Conservation (phyloP, 53 echinoderm and acorn worm genomes). For the Echinarachnius parma region DNA sequence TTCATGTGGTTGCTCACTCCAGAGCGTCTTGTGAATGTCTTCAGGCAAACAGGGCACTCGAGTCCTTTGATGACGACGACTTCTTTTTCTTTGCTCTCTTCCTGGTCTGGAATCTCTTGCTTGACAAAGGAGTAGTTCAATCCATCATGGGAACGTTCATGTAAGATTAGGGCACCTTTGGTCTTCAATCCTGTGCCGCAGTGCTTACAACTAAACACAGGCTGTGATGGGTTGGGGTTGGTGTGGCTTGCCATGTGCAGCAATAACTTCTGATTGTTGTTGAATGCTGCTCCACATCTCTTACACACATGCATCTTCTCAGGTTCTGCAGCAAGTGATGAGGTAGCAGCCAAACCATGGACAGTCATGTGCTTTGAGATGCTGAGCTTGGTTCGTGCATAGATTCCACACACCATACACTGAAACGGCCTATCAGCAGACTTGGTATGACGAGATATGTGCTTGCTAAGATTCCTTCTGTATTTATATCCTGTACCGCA, state of each 20-base stretch:
- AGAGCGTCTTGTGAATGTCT: slow-evolving; percentile 31
- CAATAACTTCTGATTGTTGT: slow-evolving; percentile 21
- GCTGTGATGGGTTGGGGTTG: slow-evolving; percentile 1
- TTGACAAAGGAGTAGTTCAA: slow-evolving; percentile 16
- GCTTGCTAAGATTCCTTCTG: slow-evolving; percentile 19
- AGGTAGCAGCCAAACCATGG: background rate
- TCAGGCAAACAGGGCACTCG: slow-evolving; percentile 28
- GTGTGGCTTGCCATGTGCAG: slow-evolving; percentile 9
- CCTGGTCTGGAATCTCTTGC: background rate
- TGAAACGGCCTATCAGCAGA: slow-evolving; percentile 31
- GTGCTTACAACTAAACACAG: slow-evolving; percentile 8
- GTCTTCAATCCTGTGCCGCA: slow-evolving; percentile 19
- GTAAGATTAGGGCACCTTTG: slow-evolving; percentile 7
- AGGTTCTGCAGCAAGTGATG: background rate
- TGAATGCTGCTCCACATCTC: slow-evolving; percentile 10
- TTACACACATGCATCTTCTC: background rate
- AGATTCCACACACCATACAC: slow-evolving; percentile 35
- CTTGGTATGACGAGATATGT: slow-evolving; percentile 27
- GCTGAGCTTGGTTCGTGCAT: slow-evolving; percentile 15
- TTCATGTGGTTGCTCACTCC: slow-evolving; percentile 34
- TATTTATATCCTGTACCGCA: slow-evolving; percentile 41
- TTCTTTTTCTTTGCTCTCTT: background rate
- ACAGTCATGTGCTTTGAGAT: slow-evolving; percentile 25
- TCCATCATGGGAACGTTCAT: slow-evolving; percentile 27
- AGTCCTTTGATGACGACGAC: slow-evolving; percentile 17